Evolutionary conservation across 2,797 vertebrate genomes (phyloP).

Genomic region (Rhadinocentrus ornatus): DNA sequence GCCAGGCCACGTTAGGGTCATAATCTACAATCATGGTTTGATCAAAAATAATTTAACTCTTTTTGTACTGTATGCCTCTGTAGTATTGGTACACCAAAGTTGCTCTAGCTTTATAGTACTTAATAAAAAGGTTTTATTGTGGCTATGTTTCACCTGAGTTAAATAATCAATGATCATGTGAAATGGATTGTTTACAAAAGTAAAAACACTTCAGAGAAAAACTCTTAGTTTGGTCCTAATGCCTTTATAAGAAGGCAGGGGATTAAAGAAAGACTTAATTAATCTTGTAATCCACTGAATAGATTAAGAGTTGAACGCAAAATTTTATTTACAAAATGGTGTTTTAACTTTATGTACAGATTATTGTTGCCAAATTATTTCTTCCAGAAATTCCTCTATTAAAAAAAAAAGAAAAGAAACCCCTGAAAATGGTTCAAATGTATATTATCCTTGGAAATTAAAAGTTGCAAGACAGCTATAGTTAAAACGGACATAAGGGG

Average conservation of each 20-base stretch:
- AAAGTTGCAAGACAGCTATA: not conserved
- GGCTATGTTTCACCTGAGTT: constrained; percentile 63
- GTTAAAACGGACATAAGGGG: not conserved
- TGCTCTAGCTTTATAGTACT: constrained; percentile 78
- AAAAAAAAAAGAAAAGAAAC: not conserved
- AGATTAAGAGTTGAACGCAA: constrained; percentile 22
- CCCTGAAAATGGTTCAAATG: not conserved
- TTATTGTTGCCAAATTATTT: constrained; percentile 65
- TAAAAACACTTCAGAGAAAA: constrained; percentile 47
- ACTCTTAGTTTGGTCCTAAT: constrained; percentile 22
- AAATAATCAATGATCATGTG: constrained; percentile 50
- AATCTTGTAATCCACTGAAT: constrained; percentile 12
- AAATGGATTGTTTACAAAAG: constrained; percentile 77
- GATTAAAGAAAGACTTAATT: constrained; percentile 10
- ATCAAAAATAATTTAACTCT: constrained; percentile 65
- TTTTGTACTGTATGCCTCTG: constrained; percentile 74
- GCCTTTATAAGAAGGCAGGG: constrained; percentile 20
- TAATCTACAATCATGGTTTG: constrained; percentile 71
- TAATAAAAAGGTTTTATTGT: constrained; percentile 55
- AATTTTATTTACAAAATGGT: constrained; percentile 43
- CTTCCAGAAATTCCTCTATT: constrained; percentile 17
- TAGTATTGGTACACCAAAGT: constrained; percentile 85
- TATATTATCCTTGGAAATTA: not conserved
- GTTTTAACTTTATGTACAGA: constrained; percentile 54
- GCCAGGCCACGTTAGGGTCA: constrained; percentile 50